Base-by-base conservation (phyloP, 1,140 invertebrate species). In the Cardiocondyla obscurior region DNA sequence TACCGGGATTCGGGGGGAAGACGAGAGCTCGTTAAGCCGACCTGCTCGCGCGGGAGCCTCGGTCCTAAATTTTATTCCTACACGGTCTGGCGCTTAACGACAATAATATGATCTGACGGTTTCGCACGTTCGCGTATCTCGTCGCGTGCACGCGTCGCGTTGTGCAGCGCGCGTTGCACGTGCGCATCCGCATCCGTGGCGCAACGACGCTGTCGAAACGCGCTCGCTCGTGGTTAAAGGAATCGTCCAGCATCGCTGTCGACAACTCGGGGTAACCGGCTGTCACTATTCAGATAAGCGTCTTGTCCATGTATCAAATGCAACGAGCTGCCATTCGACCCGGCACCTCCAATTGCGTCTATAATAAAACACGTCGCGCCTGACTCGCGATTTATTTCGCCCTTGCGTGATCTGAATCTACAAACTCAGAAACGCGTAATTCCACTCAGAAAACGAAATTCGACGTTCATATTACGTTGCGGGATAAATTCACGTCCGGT, bases 161-260 rank as follows among this genome's bases (percentile, higher is more conserved):
- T 79, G 62, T 62, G 74, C 46, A 79, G 74, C 74, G 12, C 74
- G 12, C 7, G 19, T 39, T 77, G 74, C 74, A 77, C 74, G 46
- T 77, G 73, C 19, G 42, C 58, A 62, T 74, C 25, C 30, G 28
- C 72, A 36, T 77, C 28, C 30, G 12, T 79, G 62, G 22, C 55
- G 74, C 49, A 79, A 69, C 46, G 22, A n/a, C 30, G 62, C 39
- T 67, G 74, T 77, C 60, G 62, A 79, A 79, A 79, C 62, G 69
- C 69, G 12, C 39, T 53, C 74, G 46, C 14, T 55, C 62, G 22
- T 30, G 16, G 8, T 22, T 36, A 12, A 19, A 65, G 22, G 25
- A 39, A n/a, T 28, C 33, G 25, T 33, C n/a, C 55, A 4, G 33
- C 39, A 16, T 60, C 36, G 33, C 6, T 22, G 30, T 79, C 46